phyloP scores from a whole-genome alignment of 2,797 vertebrate genomes.

The Alectoris magna region DNA sequence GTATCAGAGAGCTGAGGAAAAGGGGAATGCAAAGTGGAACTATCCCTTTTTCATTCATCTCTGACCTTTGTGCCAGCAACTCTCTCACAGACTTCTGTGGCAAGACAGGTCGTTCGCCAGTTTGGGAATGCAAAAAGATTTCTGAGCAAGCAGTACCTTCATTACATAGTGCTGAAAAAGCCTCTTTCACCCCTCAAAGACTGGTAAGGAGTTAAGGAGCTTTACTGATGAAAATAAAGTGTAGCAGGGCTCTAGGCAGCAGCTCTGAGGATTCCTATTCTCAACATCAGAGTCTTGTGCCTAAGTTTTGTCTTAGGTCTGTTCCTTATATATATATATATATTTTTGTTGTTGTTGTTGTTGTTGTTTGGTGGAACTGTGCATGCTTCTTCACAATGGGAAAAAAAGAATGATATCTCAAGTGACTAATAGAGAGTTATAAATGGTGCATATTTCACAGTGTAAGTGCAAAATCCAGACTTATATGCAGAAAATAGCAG shows the following conservation, averaged over 20 bases:
- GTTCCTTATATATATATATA: neutral
- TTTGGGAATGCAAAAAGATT: neutral
- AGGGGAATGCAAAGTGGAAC: neutral
- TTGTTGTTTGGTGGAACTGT: neutral
- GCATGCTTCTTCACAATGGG: neutral
- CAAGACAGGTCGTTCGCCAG: neutral
- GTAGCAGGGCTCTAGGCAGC: neutral
- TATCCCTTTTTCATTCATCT: neutral
- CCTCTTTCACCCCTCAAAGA: accelerated
- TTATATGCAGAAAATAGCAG: neutral
- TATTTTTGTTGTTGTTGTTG: neutral
- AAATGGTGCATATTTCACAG: neutral
- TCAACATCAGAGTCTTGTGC: neutral
- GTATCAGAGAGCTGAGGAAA: neutral
- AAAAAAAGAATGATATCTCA: neutral
- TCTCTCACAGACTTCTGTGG: neutral
- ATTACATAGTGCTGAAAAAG: neutral
- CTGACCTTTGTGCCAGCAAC: neutral
- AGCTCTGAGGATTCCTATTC: neutral
- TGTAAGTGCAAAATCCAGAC: neutral
- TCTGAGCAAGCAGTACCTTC: neutral
- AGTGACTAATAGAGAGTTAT: neutral
- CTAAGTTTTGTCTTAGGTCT: neutral
- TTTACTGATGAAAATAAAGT: neutral
- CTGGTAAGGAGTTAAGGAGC: neutral